phyloP scores from a whole-genome alignment of 1,140 invertebrate species.

The Phthorimaea operculella region DNA sequence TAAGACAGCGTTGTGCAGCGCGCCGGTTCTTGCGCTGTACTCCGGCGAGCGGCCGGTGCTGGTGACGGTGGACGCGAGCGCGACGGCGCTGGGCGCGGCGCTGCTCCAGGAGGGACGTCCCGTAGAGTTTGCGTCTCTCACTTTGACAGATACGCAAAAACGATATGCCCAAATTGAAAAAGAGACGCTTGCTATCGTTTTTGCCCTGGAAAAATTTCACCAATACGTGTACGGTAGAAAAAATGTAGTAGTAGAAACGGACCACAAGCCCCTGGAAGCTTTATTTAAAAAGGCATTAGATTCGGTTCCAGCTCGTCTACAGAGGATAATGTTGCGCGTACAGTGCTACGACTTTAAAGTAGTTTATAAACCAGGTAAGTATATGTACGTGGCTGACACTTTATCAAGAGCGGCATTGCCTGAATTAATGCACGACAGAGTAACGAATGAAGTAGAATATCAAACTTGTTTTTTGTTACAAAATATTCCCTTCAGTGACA shows the following conservation, averaged over 20 bases:
- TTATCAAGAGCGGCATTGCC: not conserved
- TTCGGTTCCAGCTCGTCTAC: conserved; percentile 37
- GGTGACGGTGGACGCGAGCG: conserved; percentile 16
- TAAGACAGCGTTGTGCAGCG: not conserved
- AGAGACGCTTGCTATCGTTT: not conserved
- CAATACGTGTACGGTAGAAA: conserved; percentile 1
- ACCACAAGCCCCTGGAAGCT: not conserved
- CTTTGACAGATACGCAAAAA: not conserved
- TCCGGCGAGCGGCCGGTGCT: conserved; percentile 5
- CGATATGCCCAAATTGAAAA: conserved; percentile 1
- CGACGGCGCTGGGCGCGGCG: not conserved
- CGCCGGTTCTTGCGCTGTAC: conserved; percentile 8
- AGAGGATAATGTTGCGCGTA: conserved; percentile 42
- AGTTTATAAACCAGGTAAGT: conserved; percentile 45
- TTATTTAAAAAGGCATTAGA: conserved; percentile 49
- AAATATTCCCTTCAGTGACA: not conserved
- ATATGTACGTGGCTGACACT: conserved; percentile 24
- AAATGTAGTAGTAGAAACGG: not conserved
- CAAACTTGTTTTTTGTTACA: not conserved
- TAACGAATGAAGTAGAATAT: not conserved
- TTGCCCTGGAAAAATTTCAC: not conserved
- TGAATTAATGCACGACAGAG: not conserved
- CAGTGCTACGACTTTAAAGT: conserved; percentile 48
- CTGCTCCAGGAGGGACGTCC: conserved; percentile 3
- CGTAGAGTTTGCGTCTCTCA: not conserved